phyloP scores from a whole-genome alignment of 64 coral and sea anemone genomes.

The Platygyra sinensis region DNA sequence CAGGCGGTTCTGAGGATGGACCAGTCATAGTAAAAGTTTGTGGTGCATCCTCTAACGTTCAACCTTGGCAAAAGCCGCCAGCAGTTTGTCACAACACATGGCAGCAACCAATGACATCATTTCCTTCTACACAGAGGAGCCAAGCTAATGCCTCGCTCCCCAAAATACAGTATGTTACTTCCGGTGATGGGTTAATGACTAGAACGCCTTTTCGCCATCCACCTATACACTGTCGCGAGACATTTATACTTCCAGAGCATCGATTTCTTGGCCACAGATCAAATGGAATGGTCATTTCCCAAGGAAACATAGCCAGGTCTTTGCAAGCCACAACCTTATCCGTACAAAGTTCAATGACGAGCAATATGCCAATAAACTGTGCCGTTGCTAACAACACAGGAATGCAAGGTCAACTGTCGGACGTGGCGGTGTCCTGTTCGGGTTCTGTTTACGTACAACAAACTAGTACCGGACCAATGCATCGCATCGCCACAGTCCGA shows the following conservation, averaged over 20 bases:
- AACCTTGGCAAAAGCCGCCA: not conserved
- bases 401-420: not conserved
- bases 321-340: not conserved
- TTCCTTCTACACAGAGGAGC: not conserved
- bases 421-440: not conserved
- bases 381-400: not conserved
- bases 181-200: not conserved
- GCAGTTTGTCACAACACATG: not conserved
- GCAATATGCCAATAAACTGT: not conserved
- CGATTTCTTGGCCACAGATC: not conserved
- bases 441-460: not conserved
- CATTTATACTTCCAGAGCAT: conserved; percentile 17
- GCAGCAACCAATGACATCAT: not conserved
- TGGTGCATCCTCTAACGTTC: not conserved
- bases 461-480: not conserved
- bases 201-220: not conserved
- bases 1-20: not conserved
- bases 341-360: not conserved
- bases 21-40: conserved; percentile 31
- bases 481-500: conserved; percentile 17
- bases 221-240: not conserved
- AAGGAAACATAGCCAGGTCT: not conserved
- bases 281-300: not conserved
- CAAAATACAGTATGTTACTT: conserved; percentile 7
- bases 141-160: not conserved